Percentiles rank a stretch among this genome's conserved stretches.
Evolutionary conservation across 2,888 invertebrate species (phyloP).

Genomic region (Cephus pygmeus): DNA sequence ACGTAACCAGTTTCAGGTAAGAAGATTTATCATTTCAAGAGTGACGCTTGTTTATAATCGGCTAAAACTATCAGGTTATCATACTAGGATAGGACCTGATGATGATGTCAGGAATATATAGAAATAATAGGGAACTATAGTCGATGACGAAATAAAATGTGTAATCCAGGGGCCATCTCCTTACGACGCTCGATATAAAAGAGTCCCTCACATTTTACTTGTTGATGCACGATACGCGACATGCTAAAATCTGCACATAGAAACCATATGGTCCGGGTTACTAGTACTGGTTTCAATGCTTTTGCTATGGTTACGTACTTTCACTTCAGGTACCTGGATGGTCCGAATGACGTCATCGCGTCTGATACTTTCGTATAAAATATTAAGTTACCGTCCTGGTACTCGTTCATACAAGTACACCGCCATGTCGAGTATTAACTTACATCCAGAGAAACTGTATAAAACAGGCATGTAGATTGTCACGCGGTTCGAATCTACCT

Average conservation of each 20-base stretch:
- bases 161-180: neutral
- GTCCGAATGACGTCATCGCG: slow-evolving; percentile 16
- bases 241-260: neutral
- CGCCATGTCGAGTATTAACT: neutral
- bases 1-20: neutral
- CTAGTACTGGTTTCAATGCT: neutral
- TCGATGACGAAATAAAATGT: neutral
- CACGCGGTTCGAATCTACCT: neutral
- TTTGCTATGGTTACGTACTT: slow-evolving; percentile 13
- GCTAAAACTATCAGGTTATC: neutral
- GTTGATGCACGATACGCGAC: neutral
- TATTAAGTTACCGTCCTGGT: slow-evolving; percentile 1
- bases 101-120: neutral
- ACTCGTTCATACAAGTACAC: neutral
- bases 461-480: neutral
- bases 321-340: slow-evolving; percentile 20
- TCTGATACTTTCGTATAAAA: slow-evolving; percentile 17
- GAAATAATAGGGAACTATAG: neutral
- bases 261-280: neutral
- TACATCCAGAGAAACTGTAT: neutral
- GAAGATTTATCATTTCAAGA: neutral
- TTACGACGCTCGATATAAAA: neutral
- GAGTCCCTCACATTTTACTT: neutral
- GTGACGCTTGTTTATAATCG: neutral
- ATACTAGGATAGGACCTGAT: neutral